phyloP scores from a whole-genome alignment of 2,113 vertebrate species.

The Enhydra lutris region DNA sequence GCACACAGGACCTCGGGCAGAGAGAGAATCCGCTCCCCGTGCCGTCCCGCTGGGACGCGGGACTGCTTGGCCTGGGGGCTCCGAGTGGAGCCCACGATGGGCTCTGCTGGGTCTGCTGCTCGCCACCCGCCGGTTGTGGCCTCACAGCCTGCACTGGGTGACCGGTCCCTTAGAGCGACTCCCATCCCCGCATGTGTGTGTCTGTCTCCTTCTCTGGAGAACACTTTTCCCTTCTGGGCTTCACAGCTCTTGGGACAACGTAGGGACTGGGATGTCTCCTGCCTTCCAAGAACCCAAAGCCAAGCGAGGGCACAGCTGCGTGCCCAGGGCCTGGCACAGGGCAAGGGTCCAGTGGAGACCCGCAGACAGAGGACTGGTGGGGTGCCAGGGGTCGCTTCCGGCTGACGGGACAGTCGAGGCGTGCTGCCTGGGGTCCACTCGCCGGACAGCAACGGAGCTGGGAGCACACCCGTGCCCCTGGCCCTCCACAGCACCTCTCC shows the following conservation, averaged over 20 bases:
- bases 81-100: rapidly evolving
- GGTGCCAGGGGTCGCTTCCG: rapidly evolving
- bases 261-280: neutral
- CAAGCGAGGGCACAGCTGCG: neutral
- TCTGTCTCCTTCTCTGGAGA: too few species aligned
- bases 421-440: neutral
- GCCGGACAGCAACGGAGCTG: neutral
- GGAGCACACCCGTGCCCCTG: neutral
- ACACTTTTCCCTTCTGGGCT: neutral
- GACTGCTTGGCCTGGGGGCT: neutral
- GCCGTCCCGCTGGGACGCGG: rapidly evolving
- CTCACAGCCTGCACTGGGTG: neutral
- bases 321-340: neutral
- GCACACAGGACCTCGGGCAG: rapidly evolving
- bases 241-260: neutral
- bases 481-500: neutral
- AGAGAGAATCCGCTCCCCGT: neutral
- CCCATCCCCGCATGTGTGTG: rapidly evolving
- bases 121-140: rapidly evolving
- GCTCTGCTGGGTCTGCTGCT: neutral
- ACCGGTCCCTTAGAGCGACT: neutral
- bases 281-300: neutral
- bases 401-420: neutral
- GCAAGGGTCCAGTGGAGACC: neutral
- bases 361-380: neutral